phyloP scores from a whole-genome alignment of 2,797 vertebrate species.

The Tympanoctomys barrerae region DNA sequence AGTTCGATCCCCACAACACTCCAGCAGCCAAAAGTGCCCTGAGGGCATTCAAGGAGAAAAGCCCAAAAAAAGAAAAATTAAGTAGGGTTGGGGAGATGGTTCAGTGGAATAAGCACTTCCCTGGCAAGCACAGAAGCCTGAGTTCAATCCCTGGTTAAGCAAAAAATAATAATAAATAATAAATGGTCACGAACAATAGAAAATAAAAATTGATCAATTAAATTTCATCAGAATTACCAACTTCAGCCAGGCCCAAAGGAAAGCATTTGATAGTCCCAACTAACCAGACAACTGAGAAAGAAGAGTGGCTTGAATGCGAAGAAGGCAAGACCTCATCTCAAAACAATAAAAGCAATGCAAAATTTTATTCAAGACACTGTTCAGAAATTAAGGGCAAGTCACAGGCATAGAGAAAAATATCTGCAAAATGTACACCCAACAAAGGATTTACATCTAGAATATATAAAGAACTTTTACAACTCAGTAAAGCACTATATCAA shows the following conservation, averaged over 20 bases:
- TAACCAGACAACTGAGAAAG: background rate
- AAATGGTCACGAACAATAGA: background rate
- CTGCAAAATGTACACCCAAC: conserved; percentile 30
- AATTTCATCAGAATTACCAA: conserved; percentile 53
- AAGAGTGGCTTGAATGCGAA: background rate
- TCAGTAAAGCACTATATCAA: background rate
- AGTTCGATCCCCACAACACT: too few relatives aligned
- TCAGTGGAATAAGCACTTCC: too few relatives aligned
- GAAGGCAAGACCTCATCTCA: background rate
- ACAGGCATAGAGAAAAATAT: conserved; percentile 56
- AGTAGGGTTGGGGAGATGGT: background rate
- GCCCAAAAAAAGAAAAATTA: too few relatives aligned
- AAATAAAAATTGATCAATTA: background rate
- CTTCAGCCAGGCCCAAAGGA: background rate
- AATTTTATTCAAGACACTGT: conserved; percentile 9
- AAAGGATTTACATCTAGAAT: conserved; percentile 31
- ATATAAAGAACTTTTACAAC: conserved; percentile 7
- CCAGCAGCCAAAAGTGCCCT: too few relatives aligned
- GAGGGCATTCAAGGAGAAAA: too few relatives aligned
- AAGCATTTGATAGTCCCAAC: background rate
- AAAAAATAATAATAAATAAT: background rate
- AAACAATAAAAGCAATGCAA: background rate
- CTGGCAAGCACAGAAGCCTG: too few relatives aligned
- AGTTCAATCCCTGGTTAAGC: too few relatives aligned
- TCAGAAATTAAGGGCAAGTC: conserved; percentile 52